Evolutionary conservation across 2,888 invertebrate genomes (phyloP).

Genomic region (Drosophila siamana): DNA sequence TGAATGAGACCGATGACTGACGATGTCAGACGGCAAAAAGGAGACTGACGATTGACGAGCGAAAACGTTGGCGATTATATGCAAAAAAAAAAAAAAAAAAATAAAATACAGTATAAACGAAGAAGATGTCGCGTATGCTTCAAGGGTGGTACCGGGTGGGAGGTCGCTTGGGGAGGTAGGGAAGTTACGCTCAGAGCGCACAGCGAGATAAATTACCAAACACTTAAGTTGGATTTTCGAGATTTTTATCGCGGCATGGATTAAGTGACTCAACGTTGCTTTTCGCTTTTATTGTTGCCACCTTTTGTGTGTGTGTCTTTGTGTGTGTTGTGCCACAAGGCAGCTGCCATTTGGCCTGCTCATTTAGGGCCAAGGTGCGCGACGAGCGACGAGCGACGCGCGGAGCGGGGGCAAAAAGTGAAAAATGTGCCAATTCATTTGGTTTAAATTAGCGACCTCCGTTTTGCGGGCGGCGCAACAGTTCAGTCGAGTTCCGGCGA

Average conservation of each 20-base stretch:
- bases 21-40: constrained; percentile 35
- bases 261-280: constrained; percentile 76
- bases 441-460: constrained; percentile 84
- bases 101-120: too few species aligned
- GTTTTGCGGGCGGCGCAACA: constrained; percentile 66
- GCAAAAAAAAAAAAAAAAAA: constrained; percentile 45
- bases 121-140: constrained; percentile 57
- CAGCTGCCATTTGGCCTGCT: constrained; percentile 48
- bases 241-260: constrained; percentile 84
- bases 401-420: constrained; percentile 67
- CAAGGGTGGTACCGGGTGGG: neutral
- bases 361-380: constrained; percentile 55
- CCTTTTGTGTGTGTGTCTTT: constrained; percentile 47
- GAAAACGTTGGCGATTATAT: constrained; percentile 43
- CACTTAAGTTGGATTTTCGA: constrained; percentile 85
- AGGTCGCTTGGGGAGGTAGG: neutral
- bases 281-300: constrained; percentile 46
- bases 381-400: constrained; percentile 3
- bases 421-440: constrained; percentile 85
- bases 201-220: constrained; percentile 83
- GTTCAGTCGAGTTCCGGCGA: constrained; percentile 51
- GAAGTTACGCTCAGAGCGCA: constrained; percentile 34
- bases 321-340: constrained; percentile 23
- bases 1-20: constrained; percentile 56
- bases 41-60: constrained; percentile 50